A percentile compares a stretch with the other conserved stretches of the same genome.
Evolutionary conservation across 2,888 invertebrate species (phyloP).

Genomic region (Teinopalpus imperialis): DNA sequence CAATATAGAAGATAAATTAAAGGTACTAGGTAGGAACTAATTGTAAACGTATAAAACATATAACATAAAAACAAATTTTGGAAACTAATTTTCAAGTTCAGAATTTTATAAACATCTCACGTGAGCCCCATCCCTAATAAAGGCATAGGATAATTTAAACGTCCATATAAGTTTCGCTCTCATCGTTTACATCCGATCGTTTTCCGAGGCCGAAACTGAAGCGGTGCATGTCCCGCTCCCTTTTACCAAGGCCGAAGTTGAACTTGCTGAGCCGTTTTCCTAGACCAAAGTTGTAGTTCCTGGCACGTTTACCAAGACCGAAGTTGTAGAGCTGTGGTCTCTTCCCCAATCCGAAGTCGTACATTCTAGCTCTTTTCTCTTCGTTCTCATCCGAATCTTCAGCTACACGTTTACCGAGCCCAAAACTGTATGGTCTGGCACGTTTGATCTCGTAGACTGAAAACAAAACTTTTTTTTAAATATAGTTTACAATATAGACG

Average conservation of each 20-base stretch:
- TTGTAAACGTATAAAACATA: too few relatives aligned
- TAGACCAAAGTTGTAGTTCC: constrained; percentile 79
- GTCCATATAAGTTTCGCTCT: constrained; percentile 56
- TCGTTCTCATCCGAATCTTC: constrained; percentile 53
- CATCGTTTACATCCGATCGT: constrained; percentile 61
- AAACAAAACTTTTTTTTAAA: constrained; percentile 4
- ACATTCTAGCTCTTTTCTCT: constrained; percentile 64
- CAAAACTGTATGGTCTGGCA: constrained; percentile 85
- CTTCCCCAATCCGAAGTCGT: constrained; percentile 74
- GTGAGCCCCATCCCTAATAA: constrained; percentile 30
- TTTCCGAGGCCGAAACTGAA: constrained; percentile 83
- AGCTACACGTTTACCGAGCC: constrained; percentile 84
- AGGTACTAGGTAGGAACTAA: too few relatives aligned
- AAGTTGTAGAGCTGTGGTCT: constrained; percentile 72
- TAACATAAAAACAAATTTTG: too few relatives aligned
- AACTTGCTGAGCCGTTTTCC: constrained; percentile 80
- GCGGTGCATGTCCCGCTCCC: constrained; percentile 73
- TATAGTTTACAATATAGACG: too few relatives aligned
- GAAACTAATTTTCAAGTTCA: not conserved
- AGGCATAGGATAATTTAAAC: constrained; percentile 46
- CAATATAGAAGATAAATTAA: too few relatives aligned
- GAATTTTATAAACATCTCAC: constrained; percentile 13
- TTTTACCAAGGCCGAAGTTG: constrained; percentile 81
- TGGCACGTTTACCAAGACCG: constrained; percentile 73
- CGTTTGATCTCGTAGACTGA: constrained; percentile 77